phyloP scores from a whole-genome alignment of 2,113 vertebrate species.

The Thinocorus orbignyianus region DNA sequence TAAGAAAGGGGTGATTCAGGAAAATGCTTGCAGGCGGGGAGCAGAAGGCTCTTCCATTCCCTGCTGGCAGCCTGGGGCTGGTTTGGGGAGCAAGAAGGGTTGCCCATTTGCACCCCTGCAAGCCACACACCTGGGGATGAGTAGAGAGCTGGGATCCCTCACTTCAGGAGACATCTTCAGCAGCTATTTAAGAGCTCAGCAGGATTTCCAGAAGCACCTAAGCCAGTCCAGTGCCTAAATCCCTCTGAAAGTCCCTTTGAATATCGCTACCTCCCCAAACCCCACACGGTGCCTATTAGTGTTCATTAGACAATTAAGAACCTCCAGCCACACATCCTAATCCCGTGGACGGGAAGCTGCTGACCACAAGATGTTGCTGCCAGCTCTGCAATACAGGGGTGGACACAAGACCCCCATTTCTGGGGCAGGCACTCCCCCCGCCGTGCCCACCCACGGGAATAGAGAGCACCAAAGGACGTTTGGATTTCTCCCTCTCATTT shows the following conservation, averaged over 20 bases:
- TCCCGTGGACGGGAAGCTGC: neutral
- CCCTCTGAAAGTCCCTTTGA: neutral
- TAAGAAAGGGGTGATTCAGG: neutral
- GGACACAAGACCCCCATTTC: neutral
- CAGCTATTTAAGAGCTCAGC: neutral
- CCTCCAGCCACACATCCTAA: neutral
- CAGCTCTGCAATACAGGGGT: neutral
- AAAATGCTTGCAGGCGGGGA: neutral
- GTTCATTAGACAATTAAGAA: neutral
- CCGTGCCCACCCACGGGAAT: neutral
- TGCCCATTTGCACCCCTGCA: neutral
- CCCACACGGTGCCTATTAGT: neutral
- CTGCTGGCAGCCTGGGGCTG: neutral
- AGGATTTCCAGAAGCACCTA: constrained; percentile 15
- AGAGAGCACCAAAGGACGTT: rapidly evolving
- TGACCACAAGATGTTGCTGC: rapidly evolving
- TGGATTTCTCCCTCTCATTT: neutral
- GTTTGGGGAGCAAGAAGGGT: neutral
- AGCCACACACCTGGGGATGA: rapidly evolving
- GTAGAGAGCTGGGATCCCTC: neutral
- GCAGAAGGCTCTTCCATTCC: neutral
- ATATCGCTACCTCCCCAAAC: neutral
- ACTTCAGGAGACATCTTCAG: neutral
- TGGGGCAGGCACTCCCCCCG: neutral
- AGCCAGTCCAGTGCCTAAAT: neutral